Evolutionary conservation across 2,888 invertebrate species (phyloP), one percentile per base, ranked within the genome.

Genomic region (Morpho helenor): DNA sequence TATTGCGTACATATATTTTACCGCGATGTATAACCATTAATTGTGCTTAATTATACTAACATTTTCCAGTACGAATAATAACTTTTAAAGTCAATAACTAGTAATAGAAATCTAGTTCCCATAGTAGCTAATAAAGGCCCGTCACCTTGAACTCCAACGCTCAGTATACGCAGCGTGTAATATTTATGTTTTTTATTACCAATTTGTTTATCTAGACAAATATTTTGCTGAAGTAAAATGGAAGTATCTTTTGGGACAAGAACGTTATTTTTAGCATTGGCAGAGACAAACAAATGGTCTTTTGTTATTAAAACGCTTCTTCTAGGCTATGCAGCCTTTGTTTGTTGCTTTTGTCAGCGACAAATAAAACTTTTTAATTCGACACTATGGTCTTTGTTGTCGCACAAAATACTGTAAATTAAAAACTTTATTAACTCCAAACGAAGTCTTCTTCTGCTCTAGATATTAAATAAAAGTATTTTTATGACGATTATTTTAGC

Each of bases 181-280:
- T 49, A 51, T 60, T 44, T 10, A n/a, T 62, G 57, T 57, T 60
- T 52, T n/a, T 56, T 58, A 48, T 53, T 45, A 16, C 45, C 42
- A 46, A 53, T 40, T 54, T 57, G 39, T 49, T 52, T 49, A 59
- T 54, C 45, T 41, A 56, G 56, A 56, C 52, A 52, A 52, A 56
- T 52, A 54, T 45, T 40, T 52, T 43, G 47, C 31, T 7, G 9
- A 40, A 41, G n/a, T 49, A 46, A 48, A 23, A 43, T 43, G 54
- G 42, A 54, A 43, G 46, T 48, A 16, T 45, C 54, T 48, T 54
- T 49, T 47, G n/a, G 48, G 23, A 2, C 41, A 49, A 49, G 43
- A 49, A 55, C 49, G 54, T 48, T 54, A 44, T 55, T 49, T 55
- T 49, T 16, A 47, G 22, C 47, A 49, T 55, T 22, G 55, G 55